These are phyloP conservation scores for Drepanosiphum platanoidis DNA, from an alignment of 2,888 invertebrate genomes.

Conservation along the genomic window DNA sequence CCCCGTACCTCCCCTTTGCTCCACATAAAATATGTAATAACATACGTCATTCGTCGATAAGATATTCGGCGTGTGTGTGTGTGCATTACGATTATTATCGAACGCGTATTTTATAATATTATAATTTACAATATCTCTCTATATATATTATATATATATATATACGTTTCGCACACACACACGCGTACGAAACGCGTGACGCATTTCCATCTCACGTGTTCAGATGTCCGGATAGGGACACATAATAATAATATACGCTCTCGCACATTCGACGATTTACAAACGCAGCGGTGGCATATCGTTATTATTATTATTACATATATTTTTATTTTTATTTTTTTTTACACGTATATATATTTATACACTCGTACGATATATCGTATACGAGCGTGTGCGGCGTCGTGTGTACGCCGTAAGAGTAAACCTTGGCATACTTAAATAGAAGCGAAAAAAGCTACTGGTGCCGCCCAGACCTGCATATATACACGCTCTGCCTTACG, in stretches of 20 bases:
- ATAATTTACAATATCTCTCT: too few relatives aligned
- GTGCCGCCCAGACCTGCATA: not conserved
- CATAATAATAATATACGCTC: too few relatives aligned
- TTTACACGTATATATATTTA: constrained; percentile 1
- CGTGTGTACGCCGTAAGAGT: not conserved
- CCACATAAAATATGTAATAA: too few relatives aligned
- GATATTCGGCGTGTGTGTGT: not conserved
- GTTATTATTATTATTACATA: constrained; percentile 10
- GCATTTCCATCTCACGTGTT: constrained; percentile 27
- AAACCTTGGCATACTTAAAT: constrained; percentile 61
- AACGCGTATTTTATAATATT: too few relatives aligned
- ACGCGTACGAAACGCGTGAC: not conserved
- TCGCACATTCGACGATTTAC: constrained; percentile 18
- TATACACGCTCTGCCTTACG: constrained; percentile 38
- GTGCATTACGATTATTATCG: too few relatives aligned
- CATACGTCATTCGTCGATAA: not conserved
- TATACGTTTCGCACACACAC: not conserved
- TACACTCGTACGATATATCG: not conserved
- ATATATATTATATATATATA: not conserved
- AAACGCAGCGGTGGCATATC: constrained; percentile 20
- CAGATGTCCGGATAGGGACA: constrained; percentile 40
- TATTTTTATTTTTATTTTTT: constrained; percentile 2
- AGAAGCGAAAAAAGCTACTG: constrained; percentile 55
- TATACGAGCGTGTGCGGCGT: not conserved
- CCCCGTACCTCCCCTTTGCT: not conserved